phyloP scores from a whole-genome alignment of 2,113 vertebrate species.

The Xiphophorus couchianus region DNA sequence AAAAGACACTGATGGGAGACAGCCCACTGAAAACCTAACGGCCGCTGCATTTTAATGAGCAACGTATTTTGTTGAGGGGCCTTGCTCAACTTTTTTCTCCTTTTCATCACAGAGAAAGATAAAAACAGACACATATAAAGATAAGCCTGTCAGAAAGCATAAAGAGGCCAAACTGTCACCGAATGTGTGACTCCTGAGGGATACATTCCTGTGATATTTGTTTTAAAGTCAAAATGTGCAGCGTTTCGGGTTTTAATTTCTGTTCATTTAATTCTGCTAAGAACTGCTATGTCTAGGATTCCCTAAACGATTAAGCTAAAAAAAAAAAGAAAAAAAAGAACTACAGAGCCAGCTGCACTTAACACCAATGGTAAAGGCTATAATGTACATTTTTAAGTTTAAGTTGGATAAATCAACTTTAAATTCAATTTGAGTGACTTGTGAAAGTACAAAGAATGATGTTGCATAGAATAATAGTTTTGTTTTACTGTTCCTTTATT shows the following conservation, averaged over 20 bases:
- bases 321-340: background rate
- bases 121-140: background rate
- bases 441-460: too few relatives aligned
- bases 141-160: slow-evolving; percentile 33
- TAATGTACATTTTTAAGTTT: too few relatives aligned
- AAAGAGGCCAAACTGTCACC: slow-evolving; percentile 28
- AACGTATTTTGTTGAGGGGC: slow-evolving; percentile 45
- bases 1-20: slow-evolving; percentile 59
- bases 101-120: slow-evolving; percentile 3
- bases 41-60: slow-evolving; percentile 77
- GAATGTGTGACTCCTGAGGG: slow-evolving; percentile 1
- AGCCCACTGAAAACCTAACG: slow-evolving; percentile 66
- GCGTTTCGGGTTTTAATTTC: slow-evolving; percentile 2
- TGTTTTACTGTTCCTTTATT: too few relatives aligned
- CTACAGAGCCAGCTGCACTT: too few relatives aligned
- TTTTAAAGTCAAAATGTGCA: background rate
- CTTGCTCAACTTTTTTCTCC: slow-evolving; percentile 32
- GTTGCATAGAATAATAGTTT: too few relatives aligned
- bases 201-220: background rate
- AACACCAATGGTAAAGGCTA: too few relatives aligned
- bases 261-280: background rate
- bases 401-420: too few relatives aligned
- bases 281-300: background rate
- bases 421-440: too few relatives aligned
- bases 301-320: background rate